Conservation (phyloP, 53 echinoderm and acorn worm genomes). For the Henricia sp. region DNA sequence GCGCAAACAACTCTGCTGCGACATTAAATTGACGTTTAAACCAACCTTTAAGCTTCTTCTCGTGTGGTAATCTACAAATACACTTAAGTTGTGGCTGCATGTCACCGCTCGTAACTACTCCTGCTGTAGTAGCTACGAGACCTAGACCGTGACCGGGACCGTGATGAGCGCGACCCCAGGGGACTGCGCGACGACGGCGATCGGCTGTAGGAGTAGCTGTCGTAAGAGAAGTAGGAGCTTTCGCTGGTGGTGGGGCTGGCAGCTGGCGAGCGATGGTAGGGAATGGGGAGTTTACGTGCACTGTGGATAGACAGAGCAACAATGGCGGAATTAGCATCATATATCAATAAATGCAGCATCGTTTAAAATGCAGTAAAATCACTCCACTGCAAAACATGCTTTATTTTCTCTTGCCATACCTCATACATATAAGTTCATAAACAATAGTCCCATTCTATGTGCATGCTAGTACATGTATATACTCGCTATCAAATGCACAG, state of each 20-base stretch:
- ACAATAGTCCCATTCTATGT: too few species aligned
- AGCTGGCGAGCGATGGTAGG: constrained; percentile 79
- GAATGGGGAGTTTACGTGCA: constrained; percentile 94
- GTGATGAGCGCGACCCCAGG: constrained; percentile 29
- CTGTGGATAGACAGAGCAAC: constrained; percentile 54
- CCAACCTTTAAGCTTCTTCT: too few species aligned
- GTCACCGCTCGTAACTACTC: constrained; percentile 73
- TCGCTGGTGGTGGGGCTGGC: constrained; percentile 61
- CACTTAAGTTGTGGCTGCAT: not conserved
- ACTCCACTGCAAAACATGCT: too few species aligned
- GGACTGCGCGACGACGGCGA: constrained; percentile 42
- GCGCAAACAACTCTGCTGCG: too few species aligned
- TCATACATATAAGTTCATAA: too few species aligned
- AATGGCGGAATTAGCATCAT: not conserved
- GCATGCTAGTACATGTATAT: too few species aligned
- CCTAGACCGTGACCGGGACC: constrained; percentile 57
- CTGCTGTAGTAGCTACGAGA: constrained; percentile 52
- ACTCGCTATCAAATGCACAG: too few species aligned
- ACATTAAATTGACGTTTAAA: too few species aligned
- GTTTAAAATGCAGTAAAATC: too few species aligned
- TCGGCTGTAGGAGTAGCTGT: constrained; percentile 57
- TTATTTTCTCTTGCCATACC: too few species aligned
- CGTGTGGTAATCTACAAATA: not conserved
- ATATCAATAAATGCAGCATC: not conserved
- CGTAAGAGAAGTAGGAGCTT: constrained; percentile 69